Evolutionary conservation across 2,113 vertebrate species (phyloP), one percentile per base, ranked within the genome.

Genomic region (Archilochus colubris): DNA sequence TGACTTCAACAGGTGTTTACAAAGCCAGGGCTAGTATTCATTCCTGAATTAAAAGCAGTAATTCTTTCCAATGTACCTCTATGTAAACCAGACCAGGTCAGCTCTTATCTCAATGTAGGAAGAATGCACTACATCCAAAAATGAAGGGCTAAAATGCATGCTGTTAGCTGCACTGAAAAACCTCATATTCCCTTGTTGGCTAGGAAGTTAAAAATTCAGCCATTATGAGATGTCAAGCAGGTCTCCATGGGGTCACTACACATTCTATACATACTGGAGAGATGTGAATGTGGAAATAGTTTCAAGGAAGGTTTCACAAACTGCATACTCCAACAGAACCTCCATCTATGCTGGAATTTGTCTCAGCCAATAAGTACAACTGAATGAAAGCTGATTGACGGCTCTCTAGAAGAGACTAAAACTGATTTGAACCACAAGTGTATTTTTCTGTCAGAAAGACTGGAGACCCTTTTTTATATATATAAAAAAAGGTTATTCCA

Each of bases 31-130:
- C 64, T 85, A 79, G 46, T 17, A 55, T 89, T 86, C 63, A 68
- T 86, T 95, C 74, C 25, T 61, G 70, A 94, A 91, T 87, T 91
- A 82, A 95, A 91, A 74, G 7, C 54, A 95, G 36, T 81, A 89
- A 66, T 88, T 76, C 40, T 78, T 89, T 73, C 25, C 68, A 77
- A 13, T 0, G 1, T 54, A 72, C 9, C 78, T 89, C 44, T 83
- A 27, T 7, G 27, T 82, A 92, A 94, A 91, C 2, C 30, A 88
- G 63, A 89, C 6, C 38, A 80, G 46, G 27, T 58, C 74, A 76
- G 40, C 30, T 85, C 53, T 89, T 79, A 87, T 66, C 86, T 91
- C 38, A 68, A 55, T 30, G 31, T 51, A 77, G 78, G 63, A 74
- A 82, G 53, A 88, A 57, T 8, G 21, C 27, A 64, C n/a, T 7